Evolutionary conservation across 2,797 vertebrate species (phyloP).

Genomic region (Lindbergichthys nudifrons): DNA sequence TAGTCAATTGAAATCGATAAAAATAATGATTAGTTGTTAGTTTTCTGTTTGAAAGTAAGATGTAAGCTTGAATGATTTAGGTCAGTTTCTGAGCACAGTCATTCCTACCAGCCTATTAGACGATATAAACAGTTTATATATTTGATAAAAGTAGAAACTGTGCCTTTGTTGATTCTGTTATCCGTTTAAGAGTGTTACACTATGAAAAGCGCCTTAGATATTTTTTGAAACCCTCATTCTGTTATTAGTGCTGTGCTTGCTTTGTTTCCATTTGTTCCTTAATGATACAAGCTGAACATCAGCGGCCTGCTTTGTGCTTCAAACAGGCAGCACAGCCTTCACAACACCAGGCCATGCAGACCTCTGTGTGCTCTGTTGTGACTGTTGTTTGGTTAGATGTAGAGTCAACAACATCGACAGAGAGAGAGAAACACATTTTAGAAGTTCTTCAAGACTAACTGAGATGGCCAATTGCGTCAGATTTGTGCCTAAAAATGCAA

Average conservation of each 20-base stretch:
- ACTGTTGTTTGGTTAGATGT: conserved; percentile 11
- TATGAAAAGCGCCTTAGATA: not conserved
- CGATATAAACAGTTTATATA: conserved; percentile 26
- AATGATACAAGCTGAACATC: conserved; percentile 18
- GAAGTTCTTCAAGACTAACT: not conserved
- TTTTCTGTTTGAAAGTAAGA: not conserved
- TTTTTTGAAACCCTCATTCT: not conserved
- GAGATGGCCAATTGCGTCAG: conserved; percentile 2
- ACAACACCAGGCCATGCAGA: conserved; percentile 7
- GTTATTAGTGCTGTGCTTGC: not conserved
- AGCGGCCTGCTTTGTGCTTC: conserved; percentile 28
- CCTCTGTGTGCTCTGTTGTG: conserved; percentile 6
- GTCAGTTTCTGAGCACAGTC: conserved; percentile 10
- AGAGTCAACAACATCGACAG: conserved; percentile 5
- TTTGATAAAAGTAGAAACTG: conserved; percentile 27
- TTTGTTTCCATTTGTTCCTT: not conserved
- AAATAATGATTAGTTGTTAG: not conserved
- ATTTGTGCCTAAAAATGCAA: conserved; percentile 13
- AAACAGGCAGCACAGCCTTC: not conserved
- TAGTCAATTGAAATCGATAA: too few relatives aligned
- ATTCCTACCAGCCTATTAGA: not conserved
- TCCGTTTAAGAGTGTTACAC: not conserved
- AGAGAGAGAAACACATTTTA: not conserved
- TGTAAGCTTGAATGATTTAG: not conserved
- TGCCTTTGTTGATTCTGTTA: conserved; percentile 8